A percentile compares a stretch with the other conserved stretches of the same genome.
phyloP scores from a whole-genome alignment of 1,140 invertebrate species.

The Philaenus spumarius region DNA sequence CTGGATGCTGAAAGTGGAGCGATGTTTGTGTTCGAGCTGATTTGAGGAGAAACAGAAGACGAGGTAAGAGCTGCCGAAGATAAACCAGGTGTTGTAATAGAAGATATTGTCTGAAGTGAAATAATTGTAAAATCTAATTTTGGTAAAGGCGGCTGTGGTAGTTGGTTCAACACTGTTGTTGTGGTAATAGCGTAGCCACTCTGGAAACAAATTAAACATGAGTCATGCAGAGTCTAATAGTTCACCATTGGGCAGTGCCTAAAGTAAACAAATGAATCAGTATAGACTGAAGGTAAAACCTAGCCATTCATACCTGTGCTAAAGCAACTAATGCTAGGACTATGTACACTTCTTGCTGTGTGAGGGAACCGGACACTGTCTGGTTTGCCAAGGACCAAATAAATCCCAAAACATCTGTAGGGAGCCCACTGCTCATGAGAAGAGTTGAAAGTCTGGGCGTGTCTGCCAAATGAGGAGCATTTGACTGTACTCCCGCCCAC shows the following conservation, averaged over 20 bases:
- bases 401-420: slow-evolving; percentile 50
- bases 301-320: slow-evolving; percentile 45
- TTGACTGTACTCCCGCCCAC: slow-evolving; percentile 4
- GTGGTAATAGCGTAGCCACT: slow-evolving; percentile 46
- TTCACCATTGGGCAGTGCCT: background rate
- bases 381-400: slow-evolving; percentile 58
- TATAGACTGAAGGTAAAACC: background rate
- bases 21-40: too few relatives aligned
- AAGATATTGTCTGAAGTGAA: too few relatives aligned
- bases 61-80: too few relatives aligned
- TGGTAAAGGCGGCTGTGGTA: slow-evolving; percentile 47
- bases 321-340: slow-evolving; percentile 54
- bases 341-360: slow-evolving; percentile 51
- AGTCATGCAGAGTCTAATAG: background rate
- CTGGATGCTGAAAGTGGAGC: too few relatives aligned
- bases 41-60: too few relatives aligned
- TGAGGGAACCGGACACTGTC: slow-evolving; percentile 51
- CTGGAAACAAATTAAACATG: slow-evolving; percentile 32
- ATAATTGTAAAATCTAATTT: slow-evolving; percentile 37
- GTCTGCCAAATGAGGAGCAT: slow-evolving; percentile 42
- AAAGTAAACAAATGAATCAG: background rate
- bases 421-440: slow-evolving; percentile 51
- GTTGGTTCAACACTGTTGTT: slow-evolving; percentile 44
- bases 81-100: too few relatives aligned
- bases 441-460: slow-evolving; percentile 53